Conservation (phyloP, 2,888 invertebrate genomes). For the Plebejus melissa region DNA sequence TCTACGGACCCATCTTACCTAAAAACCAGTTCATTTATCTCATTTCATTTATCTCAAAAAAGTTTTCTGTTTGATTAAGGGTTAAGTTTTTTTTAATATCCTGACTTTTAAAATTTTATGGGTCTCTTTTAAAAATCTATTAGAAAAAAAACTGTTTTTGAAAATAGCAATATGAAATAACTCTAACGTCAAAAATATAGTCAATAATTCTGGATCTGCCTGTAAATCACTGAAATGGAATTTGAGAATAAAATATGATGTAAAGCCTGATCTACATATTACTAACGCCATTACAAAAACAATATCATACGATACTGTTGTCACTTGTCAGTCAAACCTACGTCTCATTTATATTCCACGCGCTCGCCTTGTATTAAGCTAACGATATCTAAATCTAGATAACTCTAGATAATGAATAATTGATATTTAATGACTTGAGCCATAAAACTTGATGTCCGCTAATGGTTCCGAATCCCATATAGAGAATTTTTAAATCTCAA, state of each 20-base stretch:
- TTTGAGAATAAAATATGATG: no score
- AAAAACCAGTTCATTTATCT: no score
- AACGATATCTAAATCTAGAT: background rate
- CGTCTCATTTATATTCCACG: conserved; percentile 23
- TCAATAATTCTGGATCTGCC: no score
- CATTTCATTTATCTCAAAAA: no score
- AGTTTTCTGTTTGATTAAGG: no score
- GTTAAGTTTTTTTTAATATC: no score
- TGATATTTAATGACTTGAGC: conserved; percentile 2
- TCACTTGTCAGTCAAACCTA: conserved; percentile 32
- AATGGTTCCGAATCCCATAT: background rate
- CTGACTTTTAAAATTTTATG: background rate
- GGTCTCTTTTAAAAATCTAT: conserved; percentile 20
- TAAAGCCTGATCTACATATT: no score
- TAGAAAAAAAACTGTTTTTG: background rate
- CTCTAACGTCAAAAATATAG: no score
- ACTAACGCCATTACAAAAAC: background rate
- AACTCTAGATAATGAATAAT: conserved; percentile 2
- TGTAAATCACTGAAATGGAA: no score
- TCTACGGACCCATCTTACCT: no score
- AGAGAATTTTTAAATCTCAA: background rate
- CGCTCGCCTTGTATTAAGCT: conserved; percentile 12
- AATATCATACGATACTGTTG: conserved; percentile 1
- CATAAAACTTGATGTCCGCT: background rate
- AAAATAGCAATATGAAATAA: no score